Evolutionary conservation across 2,113 vertebrate genomes (phyloP).

Genomic region (Butorides virescens): DNA sequence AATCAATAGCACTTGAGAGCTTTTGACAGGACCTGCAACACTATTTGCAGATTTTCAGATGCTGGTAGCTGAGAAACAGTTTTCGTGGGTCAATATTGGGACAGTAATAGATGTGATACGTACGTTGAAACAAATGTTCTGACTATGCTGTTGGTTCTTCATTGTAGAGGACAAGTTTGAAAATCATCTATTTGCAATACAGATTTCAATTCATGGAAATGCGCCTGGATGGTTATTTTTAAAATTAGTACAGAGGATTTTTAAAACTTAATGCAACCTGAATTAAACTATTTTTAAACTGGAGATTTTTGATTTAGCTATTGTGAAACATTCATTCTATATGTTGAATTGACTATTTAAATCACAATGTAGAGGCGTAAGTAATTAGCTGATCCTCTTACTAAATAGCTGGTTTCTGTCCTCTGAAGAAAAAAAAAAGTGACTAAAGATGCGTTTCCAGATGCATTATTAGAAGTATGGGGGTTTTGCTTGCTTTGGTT

Average conservation of each 20-base stretch:
- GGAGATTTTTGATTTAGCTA: neutral
- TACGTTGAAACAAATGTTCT: neutral
- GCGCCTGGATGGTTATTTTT: neutral
- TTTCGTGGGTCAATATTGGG: neutral
- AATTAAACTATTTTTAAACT: neutral
- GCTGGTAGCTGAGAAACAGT: neutral
- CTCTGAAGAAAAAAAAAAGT: neutral
- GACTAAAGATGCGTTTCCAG: neutral
- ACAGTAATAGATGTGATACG: neutral
- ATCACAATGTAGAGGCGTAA: conserved; percentile 12
- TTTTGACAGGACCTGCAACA: neutral
- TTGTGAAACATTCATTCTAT: neutral
- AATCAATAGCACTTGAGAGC: neutral
- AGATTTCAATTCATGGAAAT: neutral
- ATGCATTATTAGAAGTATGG: neutral
- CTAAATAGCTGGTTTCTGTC: neutral
- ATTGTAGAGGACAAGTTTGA: neutral
- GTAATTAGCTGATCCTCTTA: neutral
- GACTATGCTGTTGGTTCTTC: neutral
- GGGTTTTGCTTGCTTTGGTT: neutral
- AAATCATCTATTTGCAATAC: neutral
- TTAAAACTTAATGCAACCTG: neutral
- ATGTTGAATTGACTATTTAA: neutral
- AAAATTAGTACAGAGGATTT: neutral
- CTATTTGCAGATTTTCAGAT: neutral